Evolutionary conservation across 2,888 invertebrate species (phyloP).

Genomic region (Escarpia spicata): DNA sequence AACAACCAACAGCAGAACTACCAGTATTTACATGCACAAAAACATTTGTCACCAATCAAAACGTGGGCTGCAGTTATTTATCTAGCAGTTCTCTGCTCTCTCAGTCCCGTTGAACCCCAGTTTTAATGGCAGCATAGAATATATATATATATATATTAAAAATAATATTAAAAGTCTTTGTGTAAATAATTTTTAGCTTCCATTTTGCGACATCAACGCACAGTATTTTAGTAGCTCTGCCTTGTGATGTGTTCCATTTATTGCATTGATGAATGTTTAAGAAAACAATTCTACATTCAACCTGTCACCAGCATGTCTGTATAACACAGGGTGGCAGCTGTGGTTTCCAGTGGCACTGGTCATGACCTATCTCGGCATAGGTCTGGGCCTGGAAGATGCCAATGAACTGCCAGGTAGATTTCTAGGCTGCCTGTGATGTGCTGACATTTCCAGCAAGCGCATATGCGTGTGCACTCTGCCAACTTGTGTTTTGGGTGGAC

Average conservation of each 20-base stretch:
- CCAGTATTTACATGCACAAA: no score
- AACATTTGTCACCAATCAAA: no score
- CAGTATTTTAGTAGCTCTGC: not conserved
- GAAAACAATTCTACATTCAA: not conserved
- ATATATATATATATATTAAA: not conserved
- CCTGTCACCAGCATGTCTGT: not conserved
- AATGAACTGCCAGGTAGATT: not conserved
- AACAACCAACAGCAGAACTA: no score
- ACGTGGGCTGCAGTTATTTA: no score
- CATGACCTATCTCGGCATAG: not conserved
- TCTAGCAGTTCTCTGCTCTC: no score
- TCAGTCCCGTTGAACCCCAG: no score
- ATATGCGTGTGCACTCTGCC: not conserved
- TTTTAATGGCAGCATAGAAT: no score
- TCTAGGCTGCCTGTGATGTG: not conserved
- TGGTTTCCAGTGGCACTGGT: not conserved
- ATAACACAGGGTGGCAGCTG: not conserved
- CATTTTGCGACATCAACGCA: not conserved
- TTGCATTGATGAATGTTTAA: not conserved
- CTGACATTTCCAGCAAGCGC: not conserved
- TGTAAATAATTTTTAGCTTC: not conserved
- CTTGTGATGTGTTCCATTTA: not conserved
- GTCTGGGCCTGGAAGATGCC: not conserved
- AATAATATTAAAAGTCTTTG: not conserved
- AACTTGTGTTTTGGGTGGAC: not conserved